Evolutionary conservation across 2,797 vertebrate genomes (phyloP), one percentile per base, ranked within the genome.

Genomic region (Aplochiton taeniatus): DNA sequence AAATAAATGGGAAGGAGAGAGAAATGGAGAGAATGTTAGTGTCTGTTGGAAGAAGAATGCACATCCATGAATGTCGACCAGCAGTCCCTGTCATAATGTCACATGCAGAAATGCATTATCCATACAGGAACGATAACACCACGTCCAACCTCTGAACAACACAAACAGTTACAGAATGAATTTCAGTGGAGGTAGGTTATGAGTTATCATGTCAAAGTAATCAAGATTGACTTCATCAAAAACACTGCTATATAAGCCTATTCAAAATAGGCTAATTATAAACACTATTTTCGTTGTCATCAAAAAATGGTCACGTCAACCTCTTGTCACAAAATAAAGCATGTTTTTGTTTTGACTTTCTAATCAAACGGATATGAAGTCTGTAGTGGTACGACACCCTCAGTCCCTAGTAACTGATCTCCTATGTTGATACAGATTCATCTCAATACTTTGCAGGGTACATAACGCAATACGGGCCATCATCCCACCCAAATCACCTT

Each of bases 21-120:
- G 81, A 92, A 79, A 91, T 87, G 86, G 66, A 89, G 82, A 92
- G 83, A 88, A 91, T 91, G 90, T 92, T 92, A 92, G 90, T 86
- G 85, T 89, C 85, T 81, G 70, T 81, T 16, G 76, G 85, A 81
- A 86, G 76, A 84, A 76, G 84, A 89, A 90, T 83, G 85, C 78
- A 89, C 83, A 88, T 76, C 77, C 76, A 82, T 88, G 81, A 86
- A 73, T 76, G 77, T 81, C 76, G 57, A 78, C 72, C 72, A 76
- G 72, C 61, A 84, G 55, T 83, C 52, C 80, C 54, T 13, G 8
- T 77, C 72, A 78, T 76, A 65, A 78, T 72, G 73, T 63, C 31
- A 66, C 69, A 77, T 83, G 80, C 76, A 65, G 61, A 47, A 31
- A 57, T 73, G 71, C 76, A 74, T 54, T 59, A 76, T 74, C 70